Evolutionary conservation across 1,140 invertebrate genomes (phyloP), one percentile per base, ranked within the genome.

Genomic region (Lepidurus couesii): DNA sequence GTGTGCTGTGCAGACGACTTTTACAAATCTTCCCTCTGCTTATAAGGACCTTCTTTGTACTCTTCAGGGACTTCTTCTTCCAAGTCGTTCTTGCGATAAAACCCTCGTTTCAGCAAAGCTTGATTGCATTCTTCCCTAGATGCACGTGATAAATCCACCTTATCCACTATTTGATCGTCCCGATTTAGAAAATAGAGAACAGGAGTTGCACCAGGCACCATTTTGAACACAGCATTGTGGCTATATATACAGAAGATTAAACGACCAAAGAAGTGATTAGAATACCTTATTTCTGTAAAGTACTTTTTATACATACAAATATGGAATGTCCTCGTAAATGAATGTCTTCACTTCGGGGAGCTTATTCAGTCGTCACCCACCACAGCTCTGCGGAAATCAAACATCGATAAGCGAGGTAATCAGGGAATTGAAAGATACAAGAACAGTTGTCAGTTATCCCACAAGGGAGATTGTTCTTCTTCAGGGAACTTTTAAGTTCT

Each of bases 271-370:
- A 44, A 80, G 44, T 4, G 21, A 21, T 13, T 8, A 43, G 7
- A n/a, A 42, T 24, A 26, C 7, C 24, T 73, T 21, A 10, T 21
- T 74, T 13, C 26, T 7, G 10, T n/a, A 44, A 80, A 74, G 42
- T 42, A 75, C 42, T 13, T 21, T 80, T 42, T 80, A 83, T 85
- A 84, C 84, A 85, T 90, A 90, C 89, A 92, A 93, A 74, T 88
- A 85, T 10, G 91, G 91, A 26, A 93, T 83, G 83, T 93, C 92
- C 81, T 91, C 87, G 84, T 90, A 90, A 74, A 93, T 90, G 83
- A 93, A 94, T 80, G 87, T 85, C 85, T 91, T 92, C 10, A 93
- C 90, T 84, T 93, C 89, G 24, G 90, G 89, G 34, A 93, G 86
- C 77, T 90, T 86, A 81, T 92, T 93, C 79, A 94, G 84, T 42